Evolutionary conservation across 1,140 invertebrate genomes (phyloP), one percentile per base, ranked within the genome.

Genomic region (Drosophila teissieri): DNA sequence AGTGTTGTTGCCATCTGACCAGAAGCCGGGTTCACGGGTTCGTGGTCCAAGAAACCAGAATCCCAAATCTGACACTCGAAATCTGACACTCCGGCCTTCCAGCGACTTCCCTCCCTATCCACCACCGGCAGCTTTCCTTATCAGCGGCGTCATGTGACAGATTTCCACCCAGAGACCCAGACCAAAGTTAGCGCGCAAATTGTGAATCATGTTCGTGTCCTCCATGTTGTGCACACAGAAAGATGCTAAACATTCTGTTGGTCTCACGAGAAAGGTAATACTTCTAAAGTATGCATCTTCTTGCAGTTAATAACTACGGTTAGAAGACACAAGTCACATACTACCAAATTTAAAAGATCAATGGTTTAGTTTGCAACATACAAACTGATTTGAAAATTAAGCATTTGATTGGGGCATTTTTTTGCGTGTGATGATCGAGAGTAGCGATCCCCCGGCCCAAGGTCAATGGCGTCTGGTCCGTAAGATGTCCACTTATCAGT

Each of bases 101-200:
- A 48, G 17, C 17, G 8, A 3, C 40, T 22, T 19, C 42, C 19
- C 42, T 17, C 10, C 19, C 12, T 39, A 3, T 55, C 31, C 31
- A 8, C 27, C 34, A 36, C n/a, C 60, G 37, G 52, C 15, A 14
- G 24, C 22, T 31, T 34, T 14, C 62, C 62, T 64, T 64, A 64
- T 64, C 62, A 64, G 42, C 39, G 34, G 42, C 53, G 53, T 64
- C 62, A 64, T 64, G 53, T 64, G 62, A 64, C 53, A 45, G 19
- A 56, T 19, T 56, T 17, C 44, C 11, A 56, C 17, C 60, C 48
- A 7, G 42, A 46, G 22, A 57, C 53, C 0, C 15, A 39, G 31
- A 37, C 40, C 31, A 34, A 55, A 63, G 51, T 45, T 45, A 55
- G 42, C 53, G 22, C 53, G 53, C 62, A 46, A 46, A 64, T 46